Base-by-base conservation (phyloP, 2,113 vertebrate genomes). In the Caretta caretta region DNA sequence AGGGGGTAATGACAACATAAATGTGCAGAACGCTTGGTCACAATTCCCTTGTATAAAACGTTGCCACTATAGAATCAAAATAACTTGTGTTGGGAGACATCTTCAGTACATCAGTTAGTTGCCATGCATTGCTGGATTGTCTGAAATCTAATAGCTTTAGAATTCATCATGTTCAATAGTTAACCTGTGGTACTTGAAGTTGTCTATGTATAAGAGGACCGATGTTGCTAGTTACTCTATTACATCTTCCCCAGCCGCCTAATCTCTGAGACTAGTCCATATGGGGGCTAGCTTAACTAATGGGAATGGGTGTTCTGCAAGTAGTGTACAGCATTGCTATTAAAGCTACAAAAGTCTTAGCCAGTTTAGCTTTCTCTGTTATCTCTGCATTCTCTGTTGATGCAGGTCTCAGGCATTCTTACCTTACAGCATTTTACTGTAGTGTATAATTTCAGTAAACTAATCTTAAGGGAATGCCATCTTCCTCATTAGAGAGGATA, bases 331-430 rank as follows among this genome's bases (percentile, higher is more conserved):
- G 65, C 19, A 4, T 69, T 69, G 65, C 65, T 69, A 4, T 69
- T n/a, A 69, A 69, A 69, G 35, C 65, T 69, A 20, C 62, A 38
- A 69, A 38, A n/a, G 8, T 38, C 50, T 65, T 95, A 89, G 27
- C 54, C 50, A 81, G 3, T 85, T 88, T 59, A 90, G 86, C 83
- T 57, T 81, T 59, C 92, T 88, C 93, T 97, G 94, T 95, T 97
- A 92, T 97, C 93, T 96, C 90, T n/a, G 54, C 89, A 20, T 38
- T 89, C 92, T 24, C 72, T 79, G 83, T 84, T 80, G 69, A 76
- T 25, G 42, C 42, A 27, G 65, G 35, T 48, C 72, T 76, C 38
- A 10, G 35, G 2, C 0, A 0, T 78, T 89, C 50, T 89, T 42
- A 42, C 17, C 35, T 84, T 86, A 27, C 65, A 95, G 95, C 65